Evolutionary conservation across 2,888 invertebrate species (phyloP), one percentile per base, ranked within the genome.

Genomic region (Oxytorus armatus): DNA sequence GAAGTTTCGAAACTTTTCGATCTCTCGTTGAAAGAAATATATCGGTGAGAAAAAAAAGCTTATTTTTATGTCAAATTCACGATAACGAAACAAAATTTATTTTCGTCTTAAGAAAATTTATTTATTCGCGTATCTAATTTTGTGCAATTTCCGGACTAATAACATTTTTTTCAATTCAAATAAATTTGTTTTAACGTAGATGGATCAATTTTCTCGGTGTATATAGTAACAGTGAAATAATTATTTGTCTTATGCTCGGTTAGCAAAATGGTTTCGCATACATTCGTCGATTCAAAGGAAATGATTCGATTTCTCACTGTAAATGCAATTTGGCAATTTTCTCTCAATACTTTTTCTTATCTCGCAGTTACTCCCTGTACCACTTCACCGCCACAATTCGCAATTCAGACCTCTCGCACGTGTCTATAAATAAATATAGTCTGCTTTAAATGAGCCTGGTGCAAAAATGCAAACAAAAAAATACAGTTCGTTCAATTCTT

Each of bases 1-100:
- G 21, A 57, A 55, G 47, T 39, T 77, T 73, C 18, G 59, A 39
- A 79, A 74, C 66, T 68, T 76, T 79, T 66, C 16, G 44, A 18
- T 39, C 25, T 47, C 49, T 49, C 33, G 18, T 49, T 18, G 16
- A 29, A 11, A 21, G 23, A 25, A 25, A 70, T 42, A 29, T 44
- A 25, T 57, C 72, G 44, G 53, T n/a, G 3, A 23, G 36, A 59
- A 70, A 57, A 70, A 57, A 53, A 1, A 53, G 21, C n/a, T 36
- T 51, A 51, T 66, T 51, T 10, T 14, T n/a, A 5, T 8, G 18
- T 25, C 18, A 57, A 18, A 44, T 33, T 57, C 14, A 18, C 10
- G 23, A 18, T 44, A 69, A 16, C 8, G 18, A 23, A 2, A n/a
- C 69, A 10, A 29, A 47, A 0, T 14, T 66, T 66, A 36, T 21